These are phyloP conservation scores for Spea bombifrons DNA, from an alignment of 2,113 vertebrate species.

Conservation along the genomic window DNA sequence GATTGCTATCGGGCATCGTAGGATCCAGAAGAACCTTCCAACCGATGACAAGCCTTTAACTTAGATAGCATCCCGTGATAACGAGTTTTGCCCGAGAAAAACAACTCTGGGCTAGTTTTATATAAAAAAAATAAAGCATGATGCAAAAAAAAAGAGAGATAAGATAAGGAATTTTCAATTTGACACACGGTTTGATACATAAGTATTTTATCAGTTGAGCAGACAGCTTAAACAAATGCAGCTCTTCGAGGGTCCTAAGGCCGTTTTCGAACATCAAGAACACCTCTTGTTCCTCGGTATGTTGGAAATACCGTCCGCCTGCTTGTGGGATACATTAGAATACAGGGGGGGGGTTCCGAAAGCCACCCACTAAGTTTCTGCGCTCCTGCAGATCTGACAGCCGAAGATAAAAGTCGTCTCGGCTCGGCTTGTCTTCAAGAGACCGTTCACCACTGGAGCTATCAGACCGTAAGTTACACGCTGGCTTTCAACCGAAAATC, in stretches of 20 bases:
- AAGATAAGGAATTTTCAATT: neutral
- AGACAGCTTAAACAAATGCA: neutral
- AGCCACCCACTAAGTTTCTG: constrained; percentile 24
- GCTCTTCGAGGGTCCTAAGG: neutral
- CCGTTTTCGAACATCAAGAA: constrained; percentile 8
- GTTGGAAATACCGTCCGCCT: constrained; percentile 10
- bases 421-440: constrained; percentile 31
- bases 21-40: too few species aligned
- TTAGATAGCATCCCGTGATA: too few species aligned
- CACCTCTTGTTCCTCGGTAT: neutral
- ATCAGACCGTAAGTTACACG: constrained; percentile 18
- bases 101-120: neutral
- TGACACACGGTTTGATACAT: neutral
- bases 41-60: too few species aligned
- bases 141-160: neutral
- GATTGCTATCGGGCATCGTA: too few species aligned
- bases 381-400: constrained; percentile 38
- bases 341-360: constrained; percentile 15
- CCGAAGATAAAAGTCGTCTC: constrained; percentile 41
- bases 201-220: neutral
- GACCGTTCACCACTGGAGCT: constrained; percentile 24
- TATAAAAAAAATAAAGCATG: neutral
- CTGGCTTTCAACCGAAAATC: constrained; percentile 7
- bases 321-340: constrained; percentile 39
- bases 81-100: neutral